These are phyloP conservation scores for Drosophila gunungcola DNA, from an alignment of 1,140 invertebrate genomes.

Conservation along the genomic window DNA sequence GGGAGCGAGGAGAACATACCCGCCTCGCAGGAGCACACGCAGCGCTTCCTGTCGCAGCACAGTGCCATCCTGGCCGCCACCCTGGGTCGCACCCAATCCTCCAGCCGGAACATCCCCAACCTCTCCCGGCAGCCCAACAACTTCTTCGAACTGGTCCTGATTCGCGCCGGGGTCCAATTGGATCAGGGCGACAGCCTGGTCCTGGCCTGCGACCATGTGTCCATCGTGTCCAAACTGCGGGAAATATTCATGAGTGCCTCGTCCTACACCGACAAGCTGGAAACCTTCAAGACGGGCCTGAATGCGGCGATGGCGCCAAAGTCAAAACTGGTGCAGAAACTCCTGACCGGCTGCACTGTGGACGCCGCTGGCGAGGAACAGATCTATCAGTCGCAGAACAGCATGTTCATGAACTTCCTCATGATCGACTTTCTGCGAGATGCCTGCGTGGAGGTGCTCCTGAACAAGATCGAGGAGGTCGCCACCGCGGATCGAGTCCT, in stretches of 20 bases:
- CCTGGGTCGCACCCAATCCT: conserved; percentile 73
- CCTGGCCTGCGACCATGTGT: conserved; percentile 75
- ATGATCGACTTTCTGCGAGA: conserved; percentile 84
- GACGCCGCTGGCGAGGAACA: conserved; percentile 70
- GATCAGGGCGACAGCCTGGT: conserved; percentile 71
- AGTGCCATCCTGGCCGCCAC: conserved; percentile 70
- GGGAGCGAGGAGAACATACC: conserved; percentile 79
- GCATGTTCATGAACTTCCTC: conserved; percentile 85
- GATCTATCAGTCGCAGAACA: conserved; percentile 84
- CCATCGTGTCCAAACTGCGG: conserved; percentile 73
- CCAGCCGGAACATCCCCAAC: conserved; percentile 15
- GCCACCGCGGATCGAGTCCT: conserved; percentile 32
- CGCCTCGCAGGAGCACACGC: conserved; percentile 77
- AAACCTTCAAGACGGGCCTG: conserved; percentile 83
- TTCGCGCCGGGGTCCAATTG: conserved; percentile 70
- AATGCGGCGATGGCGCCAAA: conserved; percentile 74
- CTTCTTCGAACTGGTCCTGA: conserved; percentile 77
- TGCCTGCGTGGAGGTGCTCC: conserved; percentile 82
- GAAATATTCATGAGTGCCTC: conserved; percentile 62
- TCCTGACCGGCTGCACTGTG: conserved; percentile 73
- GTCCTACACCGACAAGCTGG: conserved; percentile 71
- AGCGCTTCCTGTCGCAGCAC: conserved; percentile 80
- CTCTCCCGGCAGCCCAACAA: conserved; percentile 75
- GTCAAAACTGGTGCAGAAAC: conserved; percentile 78
- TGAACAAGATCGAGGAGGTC: conserved; percentile 80